Conservation (phyloP, 1,140 invertebrate species). For the Achatina immaculata region DNA sequence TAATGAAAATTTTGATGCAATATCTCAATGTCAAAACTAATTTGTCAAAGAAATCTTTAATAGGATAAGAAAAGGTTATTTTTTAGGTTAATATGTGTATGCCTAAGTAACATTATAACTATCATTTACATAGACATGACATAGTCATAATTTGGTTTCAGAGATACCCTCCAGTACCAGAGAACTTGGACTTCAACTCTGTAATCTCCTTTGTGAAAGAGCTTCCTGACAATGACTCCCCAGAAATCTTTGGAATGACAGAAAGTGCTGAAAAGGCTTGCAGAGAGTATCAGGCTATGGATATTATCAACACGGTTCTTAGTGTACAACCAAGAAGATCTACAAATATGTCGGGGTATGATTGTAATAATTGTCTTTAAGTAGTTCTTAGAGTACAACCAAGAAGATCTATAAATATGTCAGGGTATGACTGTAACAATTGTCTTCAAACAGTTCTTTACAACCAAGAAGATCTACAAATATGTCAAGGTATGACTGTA, state of each 20-base stretch:
- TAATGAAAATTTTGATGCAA: too few relatives aligned
- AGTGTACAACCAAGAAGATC: conserved; percentile 66
- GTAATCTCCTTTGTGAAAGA: conserved; percentile 78
- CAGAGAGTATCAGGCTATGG: conserved; percentile 73
- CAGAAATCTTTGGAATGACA: conserved; percentile 91
- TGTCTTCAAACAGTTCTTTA: conserved; percentile 52
- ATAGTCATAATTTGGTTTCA: conserved; percentile 37
- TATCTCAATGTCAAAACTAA: too few relatives aligned
- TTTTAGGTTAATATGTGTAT: too few relatives aligned
- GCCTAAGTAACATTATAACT: too few relatives aligned
- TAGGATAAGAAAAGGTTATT: too few relatives aligned
- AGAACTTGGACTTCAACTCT: conserved; percentile 52
- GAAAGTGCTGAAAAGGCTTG: conserved; percentile 89
- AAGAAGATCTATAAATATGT: conserved; percentile 52
- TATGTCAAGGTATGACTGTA: conserved; percentile 60
- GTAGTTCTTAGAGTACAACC: conserved; percentile 67
- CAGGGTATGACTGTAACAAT: conserved; percentile 56
- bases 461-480: conserved; percentile 63
- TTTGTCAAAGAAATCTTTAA: too few relatives aligned
- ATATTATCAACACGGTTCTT: conserved; percentile 66
- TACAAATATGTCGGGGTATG: conserved; percentile 58
- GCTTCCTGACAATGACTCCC: conserved; percentile 83
- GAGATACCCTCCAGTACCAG: conserved; percentile 72
- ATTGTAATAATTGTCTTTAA: neutral
- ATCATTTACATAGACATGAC: neutral